Conservation (phyloP, 2,888 invertebrate genomes). For the Mythimna vitellina region DNA sequence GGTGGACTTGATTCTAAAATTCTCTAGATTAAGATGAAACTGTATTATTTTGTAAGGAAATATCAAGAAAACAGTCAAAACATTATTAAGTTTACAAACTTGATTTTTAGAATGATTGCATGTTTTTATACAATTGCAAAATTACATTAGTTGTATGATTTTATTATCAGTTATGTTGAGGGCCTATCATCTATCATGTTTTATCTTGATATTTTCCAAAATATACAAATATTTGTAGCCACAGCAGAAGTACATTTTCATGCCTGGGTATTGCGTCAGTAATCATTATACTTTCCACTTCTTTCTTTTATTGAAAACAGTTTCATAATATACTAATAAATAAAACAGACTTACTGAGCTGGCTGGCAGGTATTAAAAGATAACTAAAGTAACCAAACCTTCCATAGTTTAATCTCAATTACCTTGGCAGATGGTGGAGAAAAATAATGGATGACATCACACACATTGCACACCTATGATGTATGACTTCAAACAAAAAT, state of each 20-base stretch:
- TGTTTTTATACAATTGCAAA: constrained; percentile 20
- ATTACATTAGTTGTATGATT: constrained; percentile 19
- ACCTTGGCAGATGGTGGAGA: constrained; percentile 58
- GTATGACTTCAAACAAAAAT: constrained; percentile 36
- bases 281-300: background rate
- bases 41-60: constrained; percentile 7
- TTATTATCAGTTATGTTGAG: constrained; percentile 26
- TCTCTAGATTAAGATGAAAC: too few relatives aligned
- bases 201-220: constrained; percentile 23
- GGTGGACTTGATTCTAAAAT: too few relatives aligned
- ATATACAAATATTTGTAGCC: background rate
- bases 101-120: constrained; percentile 26
- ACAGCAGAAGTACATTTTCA: background rate
- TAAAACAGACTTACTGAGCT: background rate
- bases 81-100: constrained; percentile 23
- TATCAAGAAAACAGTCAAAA: constrained; percentile 12
- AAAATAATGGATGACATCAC: constrained; percentile 68
- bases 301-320: background rate
- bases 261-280: background rate
- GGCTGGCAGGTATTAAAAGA: constrained; percentile 31
- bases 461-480: constrained; percentile 56
- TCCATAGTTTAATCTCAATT: constrained; percentile 57
- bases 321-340: background rate
- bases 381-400: constrained; percentile 44
- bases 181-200: constrained; percentile 7